Base-by-base conservation (phyloP, 2,888 invertebrate species). In the Hofmannophila pseudospretella region DNA sequence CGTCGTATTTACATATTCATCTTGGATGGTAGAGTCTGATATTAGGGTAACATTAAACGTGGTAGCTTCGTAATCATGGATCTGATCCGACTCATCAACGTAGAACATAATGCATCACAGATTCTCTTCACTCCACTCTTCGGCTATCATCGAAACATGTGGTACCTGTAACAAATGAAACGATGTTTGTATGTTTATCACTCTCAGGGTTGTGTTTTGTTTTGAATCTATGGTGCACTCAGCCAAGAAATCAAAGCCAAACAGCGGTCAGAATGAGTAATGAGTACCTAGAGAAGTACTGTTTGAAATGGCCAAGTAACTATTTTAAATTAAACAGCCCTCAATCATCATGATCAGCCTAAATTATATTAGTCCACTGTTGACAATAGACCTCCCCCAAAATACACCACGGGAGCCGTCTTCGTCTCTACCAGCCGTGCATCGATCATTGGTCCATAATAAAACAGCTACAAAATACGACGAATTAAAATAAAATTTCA, bases 61-160 rank as follows among this genome's bases (percentile, higher is more conserved):
- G 28, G 48, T 60, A 2, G 58, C 50, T 45, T 65, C 67, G 55
- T 68, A 62, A 38, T 49, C 45, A 9, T 51, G 49, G 34, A 48
- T 43, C 19, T 4, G 5, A 32, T 54, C 44, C 29, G 53, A 42
- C 32, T 65, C 65, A 48, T 65, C 58, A 27, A 49, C 42, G 38
- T 67, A 59, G 59, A 68, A 58, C 76, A 75, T 77, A 54, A 57
- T 75, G 71, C 23, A 44, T 49, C 38, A 45, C 47, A 44, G 41
- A 48, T 28, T 14, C 25, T 28, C 26, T 11, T 32, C 10, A 34
- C 33, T 19, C 19, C 31, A 9, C 22, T 32, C 11, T 13, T 36
- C 10, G 30, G 16, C 9, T 11, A 2, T 20, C 2, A 9, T 1
- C 13, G 3, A 2, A 9, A 12, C 30, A 20, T 23, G 14, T 16